phyloP scores from a whole-genome alignment of 2,113 vertebrate genomes.

The Stomatorhinus ivindoensis region DNA sequence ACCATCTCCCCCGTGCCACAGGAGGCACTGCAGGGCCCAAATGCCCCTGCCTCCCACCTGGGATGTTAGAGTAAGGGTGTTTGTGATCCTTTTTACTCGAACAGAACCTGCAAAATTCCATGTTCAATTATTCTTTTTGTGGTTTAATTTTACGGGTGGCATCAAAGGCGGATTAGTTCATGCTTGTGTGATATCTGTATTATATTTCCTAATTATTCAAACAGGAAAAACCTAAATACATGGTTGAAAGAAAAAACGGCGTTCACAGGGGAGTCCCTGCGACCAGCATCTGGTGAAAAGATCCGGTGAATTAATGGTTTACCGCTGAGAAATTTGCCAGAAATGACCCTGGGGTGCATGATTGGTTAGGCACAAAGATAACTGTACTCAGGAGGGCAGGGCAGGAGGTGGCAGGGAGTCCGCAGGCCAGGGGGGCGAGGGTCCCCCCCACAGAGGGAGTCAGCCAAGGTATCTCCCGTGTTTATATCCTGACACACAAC shows the following conservation, averaged over 20 bases:
- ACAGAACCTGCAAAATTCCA: neutral
- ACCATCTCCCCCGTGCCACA: constrained; percentile 51
- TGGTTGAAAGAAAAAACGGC: neutral
- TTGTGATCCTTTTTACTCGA: neutral
- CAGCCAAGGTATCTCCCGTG: constrained; percentile 45
- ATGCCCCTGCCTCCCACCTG: constrained; percentile 56
- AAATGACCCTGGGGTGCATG: neutral
- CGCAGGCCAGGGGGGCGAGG: constrained; percentile 32
- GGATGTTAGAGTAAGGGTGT: constrained; percentile 14
- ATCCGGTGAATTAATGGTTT: neutral
- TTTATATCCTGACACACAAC: constrained; percentile 63
- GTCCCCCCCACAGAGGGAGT: constrained; percentile 51
- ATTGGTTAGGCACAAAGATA: neutral
- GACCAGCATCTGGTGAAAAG: neutral
- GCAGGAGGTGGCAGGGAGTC: constrained; percentile 55
- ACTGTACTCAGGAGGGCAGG: constrained; percentile 66
- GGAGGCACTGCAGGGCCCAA: constrained; percentile 53
- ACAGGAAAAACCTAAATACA: neutral
- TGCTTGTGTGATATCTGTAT: neutral
- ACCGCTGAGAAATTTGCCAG: neutral
- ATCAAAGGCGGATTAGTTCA: neutral
- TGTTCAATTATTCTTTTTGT: neutral
- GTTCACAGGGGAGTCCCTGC: neutral
- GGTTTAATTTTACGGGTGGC: neutral
- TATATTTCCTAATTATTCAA: neutral